Base-by-base conservation (phyloP, 2,888 invertebrate species). In the Cerceris ruficornis region DNA sequence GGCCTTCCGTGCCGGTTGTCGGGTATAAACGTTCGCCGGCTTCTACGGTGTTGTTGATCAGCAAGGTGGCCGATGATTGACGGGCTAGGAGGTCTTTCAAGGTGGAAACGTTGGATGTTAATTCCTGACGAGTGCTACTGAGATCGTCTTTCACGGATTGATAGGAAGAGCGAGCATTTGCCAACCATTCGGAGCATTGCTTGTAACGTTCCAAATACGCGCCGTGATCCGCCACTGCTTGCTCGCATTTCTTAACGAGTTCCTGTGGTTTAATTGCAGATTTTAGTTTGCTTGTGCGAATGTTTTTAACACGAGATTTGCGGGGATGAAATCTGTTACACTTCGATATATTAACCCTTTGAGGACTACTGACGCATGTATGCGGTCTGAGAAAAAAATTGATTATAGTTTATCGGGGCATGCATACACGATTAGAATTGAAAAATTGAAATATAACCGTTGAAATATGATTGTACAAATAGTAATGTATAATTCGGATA, bases 201-300 rank as follows among this genome's bases (percentile, higher is more conserved):
- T 96, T 96, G 89, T 97, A 97, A 86, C 97, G 97, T 0, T 96
- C 96, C 87, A 96, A 95, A 89, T 96, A 98, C 0, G 94, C 93
- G 77, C 95, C 95, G 86, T 98, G 98, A 89, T 98, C 97, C 68
- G 94, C 94, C 0, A 97, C 95, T 7, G 97, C 96, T 93, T 98
- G 97, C 88, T 98, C 98, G 88, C 98, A 98, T 93, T 98, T 98
- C 92, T 98, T 98, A 0, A 98, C 95, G 43, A 98, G 95, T 92
- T 98, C 98, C 94, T 94, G 76, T 6, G 28, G 50, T 67, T 15
- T 5, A 5, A n/a, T 14, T 52, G 7, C 0, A 52, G 2, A 13
- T n/a, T 52, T 52, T n/a, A 6, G 5, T 52, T n/a, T 7, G n/a
- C 4, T 28, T 28, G 28, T 28, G 28, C n/a, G 28, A 28, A 28